A percentile compares a stretch with the other conserved stretches of the same genome.
Evolutionary conservation across 2,888 invertebrate genomes (phyloP).

Genomic region (Eilema caniola): DNA sequence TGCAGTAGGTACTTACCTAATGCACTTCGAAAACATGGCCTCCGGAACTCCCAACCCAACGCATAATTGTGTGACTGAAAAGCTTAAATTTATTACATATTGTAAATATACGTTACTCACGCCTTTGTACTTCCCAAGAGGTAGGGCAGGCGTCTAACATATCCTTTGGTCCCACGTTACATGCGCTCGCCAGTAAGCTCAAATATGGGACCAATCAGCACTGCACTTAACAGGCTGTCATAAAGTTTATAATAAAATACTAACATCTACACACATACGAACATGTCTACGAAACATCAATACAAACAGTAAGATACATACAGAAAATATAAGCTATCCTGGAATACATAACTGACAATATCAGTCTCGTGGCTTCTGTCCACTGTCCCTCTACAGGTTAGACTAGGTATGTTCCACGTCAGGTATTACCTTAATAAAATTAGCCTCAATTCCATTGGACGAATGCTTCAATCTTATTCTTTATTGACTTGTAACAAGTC

Average conservation of each 20-base stretch:
- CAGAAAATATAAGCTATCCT: neutral
- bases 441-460: neutral
- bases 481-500: neutral
- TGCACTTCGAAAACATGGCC: no score
- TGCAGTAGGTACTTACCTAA: neutral
- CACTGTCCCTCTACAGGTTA: neutral
- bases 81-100: neutral
- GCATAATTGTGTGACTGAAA: neutral
- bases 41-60: no score
- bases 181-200: neutral
- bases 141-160: neutral
- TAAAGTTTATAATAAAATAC: neutral
- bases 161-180: neutral
- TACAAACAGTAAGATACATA: neutral
- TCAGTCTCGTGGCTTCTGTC: neutral
- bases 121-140: neutral
- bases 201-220: neutral
- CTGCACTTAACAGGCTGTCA: neutral
- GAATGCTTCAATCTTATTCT: neutral
- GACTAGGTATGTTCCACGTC: neutral
- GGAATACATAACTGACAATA: neutral
- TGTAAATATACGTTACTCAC: neutral
- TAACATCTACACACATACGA: neutral
- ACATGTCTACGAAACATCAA: neutral
- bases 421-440: no score